These are phyloP conservation scores for Seira musarum DNA, from an alignment of 2,888 invertebrate species.

Conservation along the genomic window DNA sequence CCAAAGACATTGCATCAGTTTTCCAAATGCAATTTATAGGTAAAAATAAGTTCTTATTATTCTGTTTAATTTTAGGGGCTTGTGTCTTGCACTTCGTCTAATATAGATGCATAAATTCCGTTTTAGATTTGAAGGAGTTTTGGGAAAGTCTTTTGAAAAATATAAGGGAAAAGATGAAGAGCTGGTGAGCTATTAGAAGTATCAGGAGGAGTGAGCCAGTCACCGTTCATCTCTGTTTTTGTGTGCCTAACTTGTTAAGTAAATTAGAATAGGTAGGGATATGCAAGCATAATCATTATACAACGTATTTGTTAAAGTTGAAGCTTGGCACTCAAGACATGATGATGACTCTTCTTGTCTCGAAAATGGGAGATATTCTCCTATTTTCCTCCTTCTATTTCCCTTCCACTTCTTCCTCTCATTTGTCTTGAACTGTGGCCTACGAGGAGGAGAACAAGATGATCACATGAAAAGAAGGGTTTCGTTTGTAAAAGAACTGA, in stretches of 20 bases:
- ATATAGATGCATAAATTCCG: background rate
- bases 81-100: background rate
- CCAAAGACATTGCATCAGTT: constrained; percentile 11
- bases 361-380: constrained; percentile 27
- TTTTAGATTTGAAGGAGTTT: too few species aligned
- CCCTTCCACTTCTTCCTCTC: constrained; percentile 9
- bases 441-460: constrained; percentile 9
- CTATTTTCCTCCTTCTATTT: constrained; percentile 23
- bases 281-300: constrained; percentile 5
- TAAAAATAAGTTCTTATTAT: background rate
- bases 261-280: constrained; percentile 23
- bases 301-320: constrained; percentile 35
- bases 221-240: constrained; percentile 6
- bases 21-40: constrained; percentile 6
- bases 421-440: constrained; percentile 13
- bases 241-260: constrained; percentile 26
- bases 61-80: background rate
- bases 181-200: background rate
- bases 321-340: constrained; percentile 36
- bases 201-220: constrained; percentile 20
- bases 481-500: constrained; percentile 1
- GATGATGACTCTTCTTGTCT: constrained; percentile 18
- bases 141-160: too few species aligned
- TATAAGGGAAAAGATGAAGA: background rate
- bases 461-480: constrained; percentile 9